A percentile compares a stretch with the other conserved stretches of the same genome.
phyloP scores from a whole-genome alignment of 2,113 vertebrate species.

The Mobula birostris region DNA sequence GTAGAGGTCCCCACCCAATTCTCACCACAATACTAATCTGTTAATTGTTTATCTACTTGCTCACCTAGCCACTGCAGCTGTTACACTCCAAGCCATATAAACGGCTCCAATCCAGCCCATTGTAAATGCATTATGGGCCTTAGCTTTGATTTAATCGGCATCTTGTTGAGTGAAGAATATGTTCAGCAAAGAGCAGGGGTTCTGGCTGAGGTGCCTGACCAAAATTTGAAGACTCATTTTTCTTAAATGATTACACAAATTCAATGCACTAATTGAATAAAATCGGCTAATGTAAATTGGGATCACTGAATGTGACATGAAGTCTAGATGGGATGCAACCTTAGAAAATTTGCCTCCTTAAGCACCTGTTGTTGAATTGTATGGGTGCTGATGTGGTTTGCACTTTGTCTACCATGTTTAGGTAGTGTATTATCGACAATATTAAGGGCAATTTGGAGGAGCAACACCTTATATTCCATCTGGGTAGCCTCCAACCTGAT shows the following conservation, averaged over 20 bases:
- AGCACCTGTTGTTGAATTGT: too few species aligned
- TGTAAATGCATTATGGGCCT: neutral
- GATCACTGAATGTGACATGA: neutral
- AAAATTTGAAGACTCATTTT: too few species aligned
- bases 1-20: constrained; percentile 14
- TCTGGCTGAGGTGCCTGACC: too few species aligned
- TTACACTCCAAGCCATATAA: constrained; percentile 5
- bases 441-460: too few species aligned
- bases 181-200: too few species aligned
- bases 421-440: too few species aligned
- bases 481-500: too few species aligned
- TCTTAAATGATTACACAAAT: too few species aligned
- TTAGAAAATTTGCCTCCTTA: too few species aligned
- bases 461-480: too few species aligned
- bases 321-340: neutral
- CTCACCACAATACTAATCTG: neutral
- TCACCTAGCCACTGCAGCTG: neutral
- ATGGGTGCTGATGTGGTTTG: too few species aligned
- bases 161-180: neutral
- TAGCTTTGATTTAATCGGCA: neutral
- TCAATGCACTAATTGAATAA: neutral
- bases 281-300: neutral
- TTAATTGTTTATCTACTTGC: neutral
- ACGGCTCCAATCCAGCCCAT: neutral
- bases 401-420: too few species aligned